Base-by-base conservation (phyloP, 2,797 vertebrate genomes). In the Lindbergichthys nudifrons region DNA sequence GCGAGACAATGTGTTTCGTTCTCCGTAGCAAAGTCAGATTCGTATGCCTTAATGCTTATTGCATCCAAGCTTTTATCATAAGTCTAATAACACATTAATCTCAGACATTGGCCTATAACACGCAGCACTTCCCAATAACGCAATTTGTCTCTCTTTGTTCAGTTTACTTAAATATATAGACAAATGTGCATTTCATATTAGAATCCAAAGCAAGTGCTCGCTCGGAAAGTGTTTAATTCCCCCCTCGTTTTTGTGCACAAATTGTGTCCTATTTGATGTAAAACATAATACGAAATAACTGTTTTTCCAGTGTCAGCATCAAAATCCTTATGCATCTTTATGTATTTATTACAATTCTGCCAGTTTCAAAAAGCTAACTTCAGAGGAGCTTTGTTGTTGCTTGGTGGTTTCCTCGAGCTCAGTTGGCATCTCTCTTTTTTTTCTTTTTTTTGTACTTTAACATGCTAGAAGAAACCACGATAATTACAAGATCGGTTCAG, bases 401-500 rank as follows among this genome's bases (percentile, higher is more conserved):
- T 85, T 81, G 71, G 87, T 75, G 87, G 76, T 79, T 93, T 88
- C 62, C 85, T 79, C 45, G 30, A 70, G 74, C 82, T 85, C 65
- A 56, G 19, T 64, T 63, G 58, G 66, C 41, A 12, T 57, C 19
- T 42, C 70, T 46, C 26, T 66, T 85, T 87, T 88, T 93, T 93
- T 36, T 86, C 75, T 26, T 92, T 92, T 8, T 87, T 77, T n/a
- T n/a, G n/a, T 70, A 88, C 75, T 74, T 71, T 3, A 65, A 79
- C 70, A 61, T 79, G 75, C 76, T 65, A 64, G 74, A 78, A 83
- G 70, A 89, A 89, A 89, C 87, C 66, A 41, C 82, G 65, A 46
- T 91, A 93, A 94, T 93, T 92, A 90, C 83, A 87, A 89, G 81
- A 79, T 78, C 48, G 54, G 82, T 71, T 75, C 68, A 75, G 69